phyloP scores from a whole-genome alignment of 2,113 vertebrate species.

The Thalassoma bifasciatum region DNA sequence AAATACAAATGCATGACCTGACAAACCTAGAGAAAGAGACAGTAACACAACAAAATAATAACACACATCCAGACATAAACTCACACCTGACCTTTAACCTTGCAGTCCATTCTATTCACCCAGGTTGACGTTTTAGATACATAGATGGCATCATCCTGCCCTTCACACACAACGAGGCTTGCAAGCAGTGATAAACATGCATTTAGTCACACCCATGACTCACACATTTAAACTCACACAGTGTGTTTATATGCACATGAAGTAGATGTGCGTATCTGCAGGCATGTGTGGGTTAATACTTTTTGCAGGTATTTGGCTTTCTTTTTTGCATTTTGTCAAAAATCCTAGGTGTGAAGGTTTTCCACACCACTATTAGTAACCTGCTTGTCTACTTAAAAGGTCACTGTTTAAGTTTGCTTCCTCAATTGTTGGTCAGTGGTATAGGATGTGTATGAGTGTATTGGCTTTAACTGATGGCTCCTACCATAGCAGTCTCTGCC shows the following conservation, averaged over 20 bases:
- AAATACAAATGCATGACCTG: slow-evolving; percentile 79
- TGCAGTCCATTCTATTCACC: slow-evolving; percentile 10
- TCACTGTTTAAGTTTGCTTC: not conserved
- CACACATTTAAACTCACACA: not conserved
- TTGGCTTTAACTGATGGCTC: no score
- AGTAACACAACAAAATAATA: slow-evolving; percentile 74
- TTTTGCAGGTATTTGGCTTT: not conserved
- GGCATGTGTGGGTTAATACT: not conserved
- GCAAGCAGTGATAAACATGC: slow-evolving; percentile 18
- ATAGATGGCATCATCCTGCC: slow-evolving; percentile 27
- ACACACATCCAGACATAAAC: slow-evolving; percentile 50
- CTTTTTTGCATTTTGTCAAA: no score
- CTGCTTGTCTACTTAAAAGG: no score
- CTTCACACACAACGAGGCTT: slow-evolving; percentile 33
- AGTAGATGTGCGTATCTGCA: not conserved
- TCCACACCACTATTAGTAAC: no score
- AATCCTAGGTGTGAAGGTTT: no score
- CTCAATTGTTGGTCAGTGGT: no score
- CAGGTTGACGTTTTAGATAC: slow-evolving; percentile 7
- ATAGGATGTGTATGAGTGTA: no score
- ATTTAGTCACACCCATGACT: not conserved
- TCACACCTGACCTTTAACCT: slow-evolving; percentile 35
- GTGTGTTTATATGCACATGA: slow-evolving; percentile 1
- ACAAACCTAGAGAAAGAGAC: slow-evolving; percentile 80
- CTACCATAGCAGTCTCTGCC: no score